A percentile compares a stretch with the other conserved stretches of the same genome.
phyloP scores from a whole-genome alignment of 2,888 invertebrate genomes.

The Lasioglossum marginatum region DNA sequence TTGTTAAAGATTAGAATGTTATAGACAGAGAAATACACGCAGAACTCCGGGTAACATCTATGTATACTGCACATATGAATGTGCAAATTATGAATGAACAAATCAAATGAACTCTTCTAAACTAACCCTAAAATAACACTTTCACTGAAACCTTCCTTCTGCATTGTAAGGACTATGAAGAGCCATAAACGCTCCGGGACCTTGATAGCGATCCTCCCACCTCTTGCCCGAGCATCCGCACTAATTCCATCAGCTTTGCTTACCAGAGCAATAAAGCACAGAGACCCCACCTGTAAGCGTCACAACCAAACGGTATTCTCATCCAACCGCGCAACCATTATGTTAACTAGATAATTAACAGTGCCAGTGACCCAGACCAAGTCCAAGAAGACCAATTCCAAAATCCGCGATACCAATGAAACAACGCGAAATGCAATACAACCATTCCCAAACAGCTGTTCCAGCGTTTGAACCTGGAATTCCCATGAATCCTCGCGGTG shows the following conservation, averaged over 20 bases:
- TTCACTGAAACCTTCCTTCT: background rate
- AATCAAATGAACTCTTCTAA: background rate
- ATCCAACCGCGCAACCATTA: background rate
- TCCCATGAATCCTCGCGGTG: background rate
- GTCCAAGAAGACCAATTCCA: background rate
- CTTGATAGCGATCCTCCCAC: background rate
- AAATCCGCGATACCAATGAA: background rate
- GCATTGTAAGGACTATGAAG: background rate
- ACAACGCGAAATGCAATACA: background rate
- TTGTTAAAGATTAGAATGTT: background rate
- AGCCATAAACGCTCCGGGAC: background rate
- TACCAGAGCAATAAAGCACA: constrained; percentile 8
- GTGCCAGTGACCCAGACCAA: background rate
- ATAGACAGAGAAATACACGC: background rate
- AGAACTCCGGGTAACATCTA: background rate
- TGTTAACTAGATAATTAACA: constrained; percentile 3
- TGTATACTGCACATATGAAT: too few species aligned
- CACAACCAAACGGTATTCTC: background rate
- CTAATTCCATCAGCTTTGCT: constrained; percentile 4
- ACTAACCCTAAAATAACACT: background rate
- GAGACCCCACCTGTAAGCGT: constrained; percentile 2
- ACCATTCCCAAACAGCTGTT: background rate
- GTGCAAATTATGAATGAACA: too few species aligned
- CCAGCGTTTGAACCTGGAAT: background rate
- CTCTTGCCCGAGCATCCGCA: background rate